Base-by-base conservation (phyloP, 2,888 invertebrate species). In the Epinotia nisella region DNA sequence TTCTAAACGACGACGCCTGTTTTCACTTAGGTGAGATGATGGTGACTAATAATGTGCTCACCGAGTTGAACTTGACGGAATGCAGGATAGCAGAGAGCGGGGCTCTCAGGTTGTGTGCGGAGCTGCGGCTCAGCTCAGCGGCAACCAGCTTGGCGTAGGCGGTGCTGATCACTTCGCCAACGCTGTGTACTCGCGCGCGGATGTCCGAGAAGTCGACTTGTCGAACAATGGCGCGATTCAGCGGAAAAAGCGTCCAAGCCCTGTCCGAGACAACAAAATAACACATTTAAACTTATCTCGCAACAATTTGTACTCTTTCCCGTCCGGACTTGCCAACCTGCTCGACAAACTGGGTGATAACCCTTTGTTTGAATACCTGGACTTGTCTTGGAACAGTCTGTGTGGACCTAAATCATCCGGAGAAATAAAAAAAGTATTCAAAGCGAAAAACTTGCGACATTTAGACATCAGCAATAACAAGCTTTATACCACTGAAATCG, bases 21-120 rank as follows among this genome's bases (percentile, higher is more conserved):
- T 90, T 79, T 68, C 91, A 92, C 81, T 80, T 92, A 70, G 85
- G 90, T 2, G 83, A 86, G 51, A 85, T 92, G 88, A 77, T 92
- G 11, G 75, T 77, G 11, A 77, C 56, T 0, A 91, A 92, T 76
- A 78, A 74, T 9, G 77, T 78, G 1, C 73, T 92, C 49, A 70
- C 76, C 19, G 87, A 88, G 70, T 76, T 92, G 15, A 87, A 84
- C 76, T 78, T 92, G 49, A 75, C 82, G 15, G 90, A 91, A 3
- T 92, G 92, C 75, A 85, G 82, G 76, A 88, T 91, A 35, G 90
- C 90, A 0, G 74, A 83, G 5, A 70, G 72, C 24, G 91, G 91
- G 2, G 80, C 80, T 9, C 82, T 74, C 58, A 74, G 76, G n/a
- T 70, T 91, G 3, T 78, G 87, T 19, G 39, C 56, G n/a, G 81